Evolutionary conservation across 2,797 vertebrate species (phyloP).

Genomic region (Sphaeramia orbicularis): DNA sequence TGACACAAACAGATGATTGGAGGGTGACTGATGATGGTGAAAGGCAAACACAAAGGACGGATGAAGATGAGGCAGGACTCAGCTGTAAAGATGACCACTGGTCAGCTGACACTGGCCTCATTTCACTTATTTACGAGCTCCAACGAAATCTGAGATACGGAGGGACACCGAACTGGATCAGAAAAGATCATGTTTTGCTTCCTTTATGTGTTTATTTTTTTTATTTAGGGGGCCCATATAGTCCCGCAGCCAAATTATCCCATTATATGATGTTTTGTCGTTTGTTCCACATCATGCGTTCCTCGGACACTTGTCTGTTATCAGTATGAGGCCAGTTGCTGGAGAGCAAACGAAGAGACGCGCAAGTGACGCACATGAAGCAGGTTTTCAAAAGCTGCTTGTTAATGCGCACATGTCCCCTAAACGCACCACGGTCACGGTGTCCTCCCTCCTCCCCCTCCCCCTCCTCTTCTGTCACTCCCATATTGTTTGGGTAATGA

Average conservation of each 20-base stretch:
- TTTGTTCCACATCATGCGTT: background rate
- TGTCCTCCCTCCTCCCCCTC: background rate
- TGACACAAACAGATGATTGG: conserved; percentile 65
- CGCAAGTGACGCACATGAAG: conserved; percentile 12
- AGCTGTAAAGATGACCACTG: conserved; percentile 18
- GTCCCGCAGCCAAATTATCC: too few relatives aligned
- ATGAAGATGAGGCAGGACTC: conserved; percentile 64
- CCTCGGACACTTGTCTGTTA: too few relatives aligned
- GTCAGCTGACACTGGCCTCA: too few relatives aligned
- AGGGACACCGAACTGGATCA: background rate
- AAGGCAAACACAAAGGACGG: conserved; percentile 46
- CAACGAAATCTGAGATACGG: background rate
- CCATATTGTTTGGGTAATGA: conserved; percentile 10
- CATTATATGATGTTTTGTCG: background rate
- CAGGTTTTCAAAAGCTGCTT: background rate
- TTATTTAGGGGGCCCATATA: too few relatives aligned
- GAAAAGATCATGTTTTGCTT: background rate
- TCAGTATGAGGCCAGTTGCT: conserved; percentile 2
- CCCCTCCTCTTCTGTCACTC: background rate
- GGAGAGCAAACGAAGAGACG: conserved; percentile 11
- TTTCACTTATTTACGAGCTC: background rate
- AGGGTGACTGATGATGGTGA: conserved; percentile 61
- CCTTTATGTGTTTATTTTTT: too few relatives aligned
- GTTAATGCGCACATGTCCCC: background rate
- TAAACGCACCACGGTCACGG: background rate